These are phyloP conservation scores for Caretta caretta DNA, from an alignment of 2,113 vertebrate genomes.

Conservation along the genomic window DNA sequence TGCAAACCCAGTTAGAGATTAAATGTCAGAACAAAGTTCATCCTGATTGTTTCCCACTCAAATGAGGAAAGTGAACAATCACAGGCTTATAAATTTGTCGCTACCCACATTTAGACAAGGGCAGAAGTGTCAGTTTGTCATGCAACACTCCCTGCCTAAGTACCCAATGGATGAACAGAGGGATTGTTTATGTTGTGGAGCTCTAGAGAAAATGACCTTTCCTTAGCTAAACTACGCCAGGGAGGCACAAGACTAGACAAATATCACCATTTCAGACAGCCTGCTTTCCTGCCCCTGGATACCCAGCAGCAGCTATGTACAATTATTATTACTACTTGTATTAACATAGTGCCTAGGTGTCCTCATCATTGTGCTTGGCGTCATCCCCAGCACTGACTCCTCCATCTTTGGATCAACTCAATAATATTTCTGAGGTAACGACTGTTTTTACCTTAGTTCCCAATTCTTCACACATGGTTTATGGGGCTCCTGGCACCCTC, in stretches of 20 bases:
- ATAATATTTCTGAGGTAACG: not conserved
- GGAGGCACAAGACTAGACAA: not conserved
- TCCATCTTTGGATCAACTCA: not conserved
- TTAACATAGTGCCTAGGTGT: not conserved
- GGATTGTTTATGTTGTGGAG: not conserved
- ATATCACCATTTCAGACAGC: not conserved
- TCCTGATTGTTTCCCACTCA: slow-evolving; percentile 1
- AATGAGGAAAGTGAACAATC: not conserved
- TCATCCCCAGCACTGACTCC: not conserved
- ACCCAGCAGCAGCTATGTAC: not conserved
- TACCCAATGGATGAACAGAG: not conserved
- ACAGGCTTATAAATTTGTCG: slow-evolving; percentile 32
- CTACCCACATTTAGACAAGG: not conserved
- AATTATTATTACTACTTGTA: not conserved
- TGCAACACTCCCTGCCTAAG: not conserved
- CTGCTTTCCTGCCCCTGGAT: not conserved
- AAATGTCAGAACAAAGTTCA: slow-evolving; percentile 52
- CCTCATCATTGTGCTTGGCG: not conserved
- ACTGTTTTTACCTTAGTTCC: not conserved
- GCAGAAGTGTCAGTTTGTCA: fast-evolving
- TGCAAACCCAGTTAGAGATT: slow-evolving; percentile 47
- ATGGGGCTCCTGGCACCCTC: not conserved
- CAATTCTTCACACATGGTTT: not conserved
- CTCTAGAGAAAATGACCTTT: slow-evolving; percentile 5
- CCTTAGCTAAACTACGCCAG: not conserved